phyloP scores from a whole-genome alignment of 2,888 invertebrate genomes.

The Lochmaea crataegi region DNA sequence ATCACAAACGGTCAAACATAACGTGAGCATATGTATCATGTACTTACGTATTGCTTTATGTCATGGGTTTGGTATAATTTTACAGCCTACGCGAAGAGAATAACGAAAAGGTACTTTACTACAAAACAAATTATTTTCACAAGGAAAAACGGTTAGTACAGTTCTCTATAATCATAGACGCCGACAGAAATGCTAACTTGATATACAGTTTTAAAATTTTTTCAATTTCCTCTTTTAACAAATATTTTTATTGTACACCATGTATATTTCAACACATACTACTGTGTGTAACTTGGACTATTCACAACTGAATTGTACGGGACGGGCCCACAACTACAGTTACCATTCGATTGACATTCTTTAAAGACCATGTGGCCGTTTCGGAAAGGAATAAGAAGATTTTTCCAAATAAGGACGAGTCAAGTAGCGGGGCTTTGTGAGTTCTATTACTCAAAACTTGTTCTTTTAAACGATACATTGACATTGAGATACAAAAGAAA shows the following conservation, averaged over 20 bases:
- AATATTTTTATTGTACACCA: too few species aligned
- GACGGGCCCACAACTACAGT: conserved; percentile 12
- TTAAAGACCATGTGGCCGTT: conserved; percentile 23
- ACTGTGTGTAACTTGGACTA: not conserved
- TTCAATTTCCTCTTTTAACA: too few species aligned
- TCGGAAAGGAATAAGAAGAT: conserved; percentile 24
- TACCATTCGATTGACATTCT: conserved; percentile 24
- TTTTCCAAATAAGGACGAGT: conserved; percentile 25
- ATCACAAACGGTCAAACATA: not conserved
- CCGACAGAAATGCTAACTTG: not conserved
- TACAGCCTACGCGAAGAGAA: not conserved
- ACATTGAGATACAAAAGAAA: not conserved
- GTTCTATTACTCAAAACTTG: conserved; percentile 17
- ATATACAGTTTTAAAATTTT: too few species aligned
- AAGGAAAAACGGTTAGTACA: not conserved
- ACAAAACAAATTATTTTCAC: not conserved
- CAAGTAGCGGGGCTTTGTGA: conserved; percentile 21
- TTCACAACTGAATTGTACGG: not conserved
- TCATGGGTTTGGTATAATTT: conserved; percentile 6
- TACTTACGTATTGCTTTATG: not conserved
- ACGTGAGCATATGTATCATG: not conserved
- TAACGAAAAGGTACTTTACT: not conserved
- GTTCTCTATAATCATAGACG: not conserved
- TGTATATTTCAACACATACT: too few species aligned
- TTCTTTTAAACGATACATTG: conserved; percentile 5